These are phyloP conservation scores for Ophioderma brevispina DNA, from an alignment of 35 echinoderm and acorn worm species.

Conservation along the genomic window DNA sequence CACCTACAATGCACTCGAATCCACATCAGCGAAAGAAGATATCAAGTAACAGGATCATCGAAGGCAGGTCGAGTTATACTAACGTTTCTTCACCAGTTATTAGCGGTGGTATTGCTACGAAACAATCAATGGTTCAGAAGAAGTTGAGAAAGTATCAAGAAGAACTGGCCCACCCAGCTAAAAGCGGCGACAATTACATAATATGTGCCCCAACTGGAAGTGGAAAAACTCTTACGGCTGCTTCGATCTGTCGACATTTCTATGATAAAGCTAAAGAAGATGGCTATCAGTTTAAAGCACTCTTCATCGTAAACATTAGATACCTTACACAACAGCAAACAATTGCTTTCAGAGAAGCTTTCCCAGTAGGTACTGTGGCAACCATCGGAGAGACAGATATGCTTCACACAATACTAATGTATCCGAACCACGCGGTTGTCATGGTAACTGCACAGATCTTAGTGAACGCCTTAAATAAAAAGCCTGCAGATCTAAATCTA, in stretches of 20 bases:
- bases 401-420: constrained; percentile 12
- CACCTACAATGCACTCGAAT: too few species aligned
- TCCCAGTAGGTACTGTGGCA: constrained; percentile 10
- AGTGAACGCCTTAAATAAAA: constrained; percentile 31
- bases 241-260: constrained; percentile 29
- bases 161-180: constrained; percentile 52
- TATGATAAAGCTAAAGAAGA: neutral
- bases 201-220: constrained; percentile 76
- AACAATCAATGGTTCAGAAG: too few species aligned
- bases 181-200: constrained; percentile 57
- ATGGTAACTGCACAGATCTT: constrained; percentile 73
- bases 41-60: too few species aligned
- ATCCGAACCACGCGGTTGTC: constrained; percentile 7
- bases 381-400: constrained; percentile 16
- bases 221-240: constrained; percentile 59
- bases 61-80: too few species aligned
- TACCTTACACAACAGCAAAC: constrained; percentile 61
- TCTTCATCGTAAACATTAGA: constrained; percentile 59
- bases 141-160: constrained; percentile 36
- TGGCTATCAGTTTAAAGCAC: constrained; percentile 39
- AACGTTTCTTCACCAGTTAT: too few species aligned
- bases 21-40: too few species aligned
- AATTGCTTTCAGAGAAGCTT: constrained; percentile 42
- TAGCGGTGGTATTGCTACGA: too few species aligned
- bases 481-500: constrained; percentile 13